phyloP scores from a whole-genome alignment of 2,888 invertebrate genomes.

The Phanerotoma sp. region DNA sequence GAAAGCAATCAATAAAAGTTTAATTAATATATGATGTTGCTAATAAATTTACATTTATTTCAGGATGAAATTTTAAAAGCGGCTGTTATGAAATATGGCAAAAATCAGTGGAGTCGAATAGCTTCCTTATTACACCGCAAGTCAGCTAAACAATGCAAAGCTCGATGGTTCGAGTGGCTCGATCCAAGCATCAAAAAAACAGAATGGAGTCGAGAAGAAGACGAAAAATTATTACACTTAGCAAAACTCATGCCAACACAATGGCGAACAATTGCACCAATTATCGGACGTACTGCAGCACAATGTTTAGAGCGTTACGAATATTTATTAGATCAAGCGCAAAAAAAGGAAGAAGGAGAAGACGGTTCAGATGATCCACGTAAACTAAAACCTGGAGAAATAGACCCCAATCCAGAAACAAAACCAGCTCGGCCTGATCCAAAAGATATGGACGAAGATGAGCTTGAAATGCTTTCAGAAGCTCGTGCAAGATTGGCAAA shows the following conservation, averaged over 20 bases:
- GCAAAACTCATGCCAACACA: constrained; percentile 99
- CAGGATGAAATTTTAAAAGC: constrained; percentile 99
- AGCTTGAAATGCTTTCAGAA: constrained; percentile 99
- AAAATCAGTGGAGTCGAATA: constrained; percentile 99
- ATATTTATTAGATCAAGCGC: constrained; percentile 93
- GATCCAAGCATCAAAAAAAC: constrained; percentile 99
- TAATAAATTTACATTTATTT: constrained; percentile 14
- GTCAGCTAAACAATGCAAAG: constrained; percentile 99
- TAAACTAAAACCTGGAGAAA: constrained; percentile 97
- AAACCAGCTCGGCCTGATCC: constrained; percentile 99
- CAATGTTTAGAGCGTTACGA: constrained; percentile 98
- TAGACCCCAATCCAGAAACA: constrained; percentile 99
- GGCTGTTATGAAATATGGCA: constrained; percentile 99
- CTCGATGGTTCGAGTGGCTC: constrained; percentile 99
- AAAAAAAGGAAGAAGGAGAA: constrained; percentile 93
- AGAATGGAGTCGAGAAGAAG: constrained; percentile 99
- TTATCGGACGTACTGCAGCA: constrained; percentile 97
- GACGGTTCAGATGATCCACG: constrained; percentile 92
- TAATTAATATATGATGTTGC: background rate
- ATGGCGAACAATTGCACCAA: constrained; percentile 99
- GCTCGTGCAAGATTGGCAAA: constrained; percentile 98
- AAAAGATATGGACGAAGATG: constrained; percentile 99
- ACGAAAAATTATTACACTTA: constrained; percentile 94
- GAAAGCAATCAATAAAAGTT: background rate
- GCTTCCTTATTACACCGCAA: constrained; percentile 97